Conservation (phyloP, 2,888 invertebrate species). For the Cosmia pyralina region DNA sequence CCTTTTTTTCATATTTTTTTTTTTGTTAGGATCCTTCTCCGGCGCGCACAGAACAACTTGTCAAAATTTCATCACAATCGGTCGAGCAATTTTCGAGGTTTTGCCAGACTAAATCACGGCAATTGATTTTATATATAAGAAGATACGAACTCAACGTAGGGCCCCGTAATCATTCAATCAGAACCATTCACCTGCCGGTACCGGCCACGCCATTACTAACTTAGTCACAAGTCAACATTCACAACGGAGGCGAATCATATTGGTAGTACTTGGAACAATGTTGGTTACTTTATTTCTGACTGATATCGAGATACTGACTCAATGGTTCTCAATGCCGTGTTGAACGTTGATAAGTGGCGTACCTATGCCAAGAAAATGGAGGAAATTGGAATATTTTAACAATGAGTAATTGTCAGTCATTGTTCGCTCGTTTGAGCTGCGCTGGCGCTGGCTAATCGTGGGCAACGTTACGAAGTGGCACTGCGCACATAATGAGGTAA, state of each 20-base stretch:
- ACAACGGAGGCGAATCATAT: constrained; percentile 38
- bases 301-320: constrained; percentile 39
- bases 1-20: too few species aligned
- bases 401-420: constrained; percentile 52
- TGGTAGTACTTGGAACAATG: constrained; percentile 16
- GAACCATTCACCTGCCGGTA: constrained; percentile 48
- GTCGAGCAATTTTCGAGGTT: too few species aligned
- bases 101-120: too few species aligned
- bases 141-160: neutral
- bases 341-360: constrained; percentile 30
- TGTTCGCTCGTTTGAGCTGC: constrained; percentile 38
- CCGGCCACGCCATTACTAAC: constrained; percentile 9
- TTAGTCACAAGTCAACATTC: constrained; percentile 38
- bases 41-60: too few species aligned
- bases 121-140: too few species aligned
- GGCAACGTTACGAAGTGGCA: constrained; percentile 25
- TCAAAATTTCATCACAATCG: too few species aligned
- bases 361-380: constrained; percentile 45
- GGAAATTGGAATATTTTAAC: constrained; percentile 56
- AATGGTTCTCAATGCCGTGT: constrained; percentile 16
- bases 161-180: constrained; percentile 51
- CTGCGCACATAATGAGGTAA: constrained; percentile 43
- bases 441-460: constrained; percentile 26
- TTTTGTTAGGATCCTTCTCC: too few species aligned
- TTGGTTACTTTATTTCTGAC: neutral